phyloP scores from a whole-genome alignment of 1,140 invertebrate species.

The Arion vulgaris region DNA sequence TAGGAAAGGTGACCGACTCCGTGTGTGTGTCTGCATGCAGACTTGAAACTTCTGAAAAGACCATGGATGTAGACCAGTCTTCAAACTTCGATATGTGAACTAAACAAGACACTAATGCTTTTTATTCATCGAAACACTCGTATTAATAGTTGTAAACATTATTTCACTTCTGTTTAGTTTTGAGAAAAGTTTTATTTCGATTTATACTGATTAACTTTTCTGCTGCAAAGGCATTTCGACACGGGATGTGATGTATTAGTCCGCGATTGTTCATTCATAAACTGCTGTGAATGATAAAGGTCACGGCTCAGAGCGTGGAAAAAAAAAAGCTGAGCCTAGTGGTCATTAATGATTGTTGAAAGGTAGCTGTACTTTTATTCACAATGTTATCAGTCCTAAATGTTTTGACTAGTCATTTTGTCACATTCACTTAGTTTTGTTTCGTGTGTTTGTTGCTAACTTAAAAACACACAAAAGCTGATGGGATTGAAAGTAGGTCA shows the following conservation, averaged over 20 bases:
- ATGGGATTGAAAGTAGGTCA: conserved; percentile 5
- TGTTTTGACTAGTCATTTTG: background rate
- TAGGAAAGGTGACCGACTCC: conserved; percentile 35
- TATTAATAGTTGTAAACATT: background rate
- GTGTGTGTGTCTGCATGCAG: conserved; percentile 1
- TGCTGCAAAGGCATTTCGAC: conserved; percentile 26
- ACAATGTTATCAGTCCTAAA: background rate
- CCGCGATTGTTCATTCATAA: conserved; percentile 45
- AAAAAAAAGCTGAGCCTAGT: conserved; percentile 8
- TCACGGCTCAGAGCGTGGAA: conserved; percentile 39
- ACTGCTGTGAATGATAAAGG: conserved; percentile 44
- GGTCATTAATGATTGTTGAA: conserved; percentile 25
- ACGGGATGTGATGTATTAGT: conserved; percentile 36
- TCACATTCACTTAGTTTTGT: background rate
- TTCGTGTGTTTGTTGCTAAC: background rate
- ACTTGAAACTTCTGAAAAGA: conserved; percentile 2
- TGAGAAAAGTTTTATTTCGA: background rate
- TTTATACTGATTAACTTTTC: background rate
- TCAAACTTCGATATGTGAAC: background rate
- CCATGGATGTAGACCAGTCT: conserved; percentile 26
- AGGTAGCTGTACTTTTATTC: background rate
- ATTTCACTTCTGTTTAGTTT: background rate
- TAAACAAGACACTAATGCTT: background rate
- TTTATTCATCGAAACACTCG: background rate
- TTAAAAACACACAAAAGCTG: background rate